These are phyloP conservation scores for Pandemis cinnamomeana DNA, from an alignment of 2,888 invertebrate species.

Conservation along the genomic window DNA sequence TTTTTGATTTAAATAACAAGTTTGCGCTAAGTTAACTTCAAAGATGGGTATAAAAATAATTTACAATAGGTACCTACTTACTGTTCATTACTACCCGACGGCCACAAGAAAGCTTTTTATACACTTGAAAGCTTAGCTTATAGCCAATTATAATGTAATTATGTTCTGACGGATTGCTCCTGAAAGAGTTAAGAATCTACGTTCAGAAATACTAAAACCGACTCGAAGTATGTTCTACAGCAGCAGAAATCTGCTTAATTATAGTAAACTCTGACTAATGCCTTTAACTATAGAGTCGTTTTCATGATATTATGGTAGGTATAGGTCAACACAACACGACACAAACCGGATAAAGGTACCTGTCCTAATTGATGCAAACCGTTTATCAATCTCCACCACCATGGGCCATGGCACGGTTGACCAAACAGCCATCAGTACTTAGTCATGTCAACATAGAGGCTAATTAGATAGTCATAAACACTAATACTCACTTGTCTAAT, in stretches of 20 bases:
- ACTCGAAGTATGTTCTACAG: neutral
- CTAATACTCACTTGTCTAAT: constrained; percentile 70
- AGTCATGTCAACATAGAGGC: constrained; percentile 24
- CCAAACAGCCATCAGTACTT: constrained; percentile 11
- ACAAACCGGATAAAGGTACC: constrained; percentile 29
- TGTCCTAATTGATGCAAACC: constrained; percentile 22
- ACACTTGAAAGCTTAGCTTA: neutral
- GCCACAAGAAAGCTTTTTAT: neutral
- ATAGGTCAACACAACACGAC: constrained; percentile 1
- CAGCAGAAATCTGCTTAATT: neutral
- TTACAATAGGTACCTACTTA: neutral
- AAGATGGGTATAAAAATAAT: neutral
- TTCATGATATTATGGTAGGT: neutral
- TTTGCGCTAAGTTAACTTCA: neutral
- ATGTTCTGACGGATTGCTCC: neutral
- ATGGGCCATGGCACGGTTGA: neutral
- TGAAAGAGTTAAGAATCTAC: neutral
- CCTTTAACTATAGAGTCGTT: neutral
- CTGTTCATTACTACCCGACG: neutral
- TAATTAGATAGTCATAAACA: constrained; percentile 42
- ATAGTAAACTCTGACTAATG: neutral
- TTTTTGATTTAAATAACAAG: neutral
- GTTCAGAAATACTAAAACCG: neutral
- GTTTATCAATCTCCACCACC: constrained; percentile 10
- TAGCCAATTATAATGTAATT: neutral